Conservation (phyloP, 2,113 vertebrate genomes). For the Nesogale talazaci region DNA sequence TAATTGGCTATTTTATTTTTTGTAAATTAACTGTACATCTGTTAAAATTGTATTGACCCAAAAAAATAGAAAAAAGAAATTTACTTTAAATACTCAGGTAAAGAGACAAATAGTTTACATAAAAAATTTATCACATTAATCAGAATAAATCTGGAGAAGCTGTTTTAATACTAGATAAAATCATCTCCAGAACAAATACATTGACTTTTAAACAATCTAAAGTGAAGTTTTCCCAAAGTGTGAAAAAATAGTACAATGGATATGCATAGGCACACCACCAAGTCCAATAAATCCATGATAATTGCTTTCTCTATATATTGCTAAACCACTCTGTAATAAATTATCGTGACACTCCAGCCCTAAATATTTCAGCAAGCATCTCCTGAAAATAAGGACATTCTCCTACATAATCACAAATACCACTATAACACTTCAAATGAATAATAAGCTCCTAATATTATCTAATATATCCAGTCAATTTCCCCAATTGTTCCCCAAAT, state of each 20-base stretch:
- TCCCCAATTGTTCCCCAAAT: neutral
- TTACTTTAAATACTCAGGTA: neutral
- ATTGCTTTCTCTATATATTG: neutral
- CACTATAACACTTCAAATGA: neutral
- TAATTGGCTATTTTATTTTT: neutral
- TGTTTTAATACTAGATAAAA: neutral
- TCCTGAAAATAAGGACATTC: neutral
- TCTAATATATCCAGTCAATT: neutral
- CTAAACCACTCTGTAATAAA: neutral
- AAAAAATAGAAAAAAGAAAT: too few relatives aligned
- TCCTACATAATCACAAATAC: neutral
- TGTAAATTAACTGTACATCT: neutral
- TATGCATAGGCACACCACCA: neutral
- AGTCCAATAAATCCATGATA: neutral
- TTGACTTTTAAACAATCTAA: neutral
- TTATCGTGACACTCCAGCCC: neutral
- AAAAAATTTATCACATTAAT: neutral
- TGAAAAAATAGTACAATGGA: neutral
- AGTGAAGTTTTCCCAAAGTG: neutral
- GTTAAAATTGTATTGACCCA: too few relatives aligned
- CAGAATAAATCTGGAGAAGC: neutral
- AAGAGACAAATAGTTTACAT: neutral
- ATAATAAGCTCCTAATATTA: neutral
- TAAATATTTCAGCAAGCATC: neutral
- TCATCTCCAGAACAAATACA: neutral